Evolutionary conservation across 2,113 vertebrate genomes (phyloP).

Genomic region (Sterna hirundo): DNA sequence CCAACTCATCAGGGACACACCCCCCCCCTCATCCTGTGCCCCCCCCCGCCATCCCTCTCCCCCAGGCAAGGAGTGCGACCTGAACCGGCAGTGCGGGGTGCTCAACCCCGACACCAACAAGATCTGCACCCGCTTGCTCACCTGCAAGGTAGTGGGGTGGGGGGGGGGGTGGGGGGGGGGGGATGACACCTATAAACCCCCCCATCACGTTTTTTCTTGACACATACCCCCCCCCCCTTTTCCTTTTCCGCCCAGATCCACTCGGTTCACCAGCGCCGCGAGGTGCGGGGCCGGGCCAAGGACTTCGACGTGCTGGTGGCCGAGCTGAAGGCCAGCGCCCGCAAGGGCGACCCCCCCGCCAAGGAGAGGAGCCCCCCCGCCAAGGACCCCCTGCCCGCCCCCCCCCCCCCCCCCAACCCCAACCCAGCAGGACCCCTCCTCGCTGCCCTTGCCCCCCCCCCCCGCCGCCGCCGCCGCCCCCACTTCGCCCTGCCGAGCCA

Average conservation of each 20-base stretch:
- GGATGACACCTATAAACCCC: no score
- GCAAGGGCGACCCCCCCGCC: constrained; percentile 72
- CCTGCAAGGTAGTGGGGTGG: constrained; percentile 85
- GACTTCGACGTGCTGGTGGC: constrained; percentile 92
- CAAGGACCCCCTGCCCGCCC: constrained; percentile 56
- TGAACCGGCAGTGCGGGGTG: constrained; percentile 92
- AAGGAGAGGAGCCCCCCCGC: constrained; percentile 80
- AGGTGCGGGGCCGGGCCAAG: constrained; percentile 88
- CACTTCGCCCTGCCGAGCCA: no score
- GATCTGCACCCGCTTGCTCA: constrained; percentile 91
- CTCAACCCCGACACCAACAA: constrained; percentile 91
- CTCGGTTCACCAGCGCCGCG: constrained; percentile 91
- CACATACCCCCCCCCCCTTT: background rate
- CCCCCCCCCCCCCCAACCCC: no score
- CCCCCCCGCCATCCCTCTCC: background rate
- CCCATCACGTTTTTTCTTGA: background rate
- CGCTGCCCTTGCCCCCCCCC: no score
- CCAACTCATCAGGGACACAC: no score
- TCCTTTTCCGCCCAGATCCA: constrained; percentile 85
- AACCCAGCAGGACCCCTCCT: no score
- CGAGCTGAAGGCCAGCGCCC: constrained; percentile 83
- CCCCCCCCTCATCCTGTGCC: no score
- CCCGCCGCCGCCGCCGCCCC: no score
- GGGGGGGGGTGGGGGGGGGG: background rate
- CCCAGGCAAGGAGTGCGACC: constrained; percentile 89